Conservation (phyloP, 2,888 invertebrate genomes). For the Mythimna loreyi region DNA sequence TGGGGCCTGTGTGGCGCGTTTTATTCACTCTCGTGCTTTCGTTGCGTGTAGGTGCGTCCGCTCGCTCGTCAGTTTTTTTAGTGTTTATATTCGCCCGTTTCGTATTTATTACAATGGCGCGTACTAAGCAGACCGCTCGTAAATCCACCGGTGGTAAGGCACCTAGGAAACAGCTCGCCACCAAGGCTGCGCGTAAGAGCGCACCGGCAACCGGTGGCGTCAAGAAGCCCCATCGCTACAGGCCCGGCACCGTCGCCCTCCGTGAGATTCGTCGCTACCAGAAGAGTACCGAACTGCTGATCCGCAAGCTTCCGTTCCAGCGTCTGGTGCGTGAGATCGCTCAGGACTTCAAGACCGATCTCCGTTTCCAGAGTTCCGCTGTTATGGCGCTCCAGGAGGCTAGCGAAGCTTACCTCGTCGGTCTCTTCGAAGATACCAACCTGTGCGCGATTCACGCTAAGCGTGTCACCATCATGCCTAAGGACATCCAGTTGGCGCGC, state of each 20-base stretch:
- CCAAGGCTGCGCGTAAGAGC: constrained; percentile 95
- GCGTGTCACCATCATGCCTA: constrained; percentile 98
- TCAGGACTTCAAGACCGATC: constrained; percentile 97
- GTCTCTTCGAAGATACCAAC: constrained; percentile 99
- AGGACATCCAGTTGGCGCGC: constrained; percentile 98
- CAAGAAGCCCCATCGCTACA: constrained; percentile 95
- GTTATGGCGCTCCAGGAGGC: constrained; percentile 96
- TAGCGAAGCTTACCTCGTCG: constrained; percentile 97
- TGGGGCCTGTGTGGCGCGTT: no score
- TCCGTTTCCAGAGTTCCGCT: constrained; percentile 87
- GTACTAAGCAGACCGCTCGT: constrained; percentile 80
- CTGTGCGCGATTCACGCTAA: constrained; percentile 92
- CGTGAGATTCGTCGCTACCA: constrained; percentile 98
- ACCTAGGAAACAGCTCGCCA: constrained; percentile 96
- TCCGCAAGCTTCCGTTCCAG: no score
- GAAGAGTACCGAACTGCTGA: constrained; percentile 94
- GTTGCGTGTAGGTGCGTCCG: no score
- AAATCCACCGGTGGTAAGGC: constrained; percentile 98
- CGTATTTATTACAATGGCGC: no score
- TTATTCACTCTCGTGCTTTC: no score
- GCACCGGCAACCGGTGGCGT: constrained; percentile 96
- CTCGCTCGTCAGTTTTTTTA: no score
- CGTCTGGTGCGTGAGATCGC: constrained; percentile 95
- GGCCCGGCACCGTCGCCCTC: constrained; percentile 97
- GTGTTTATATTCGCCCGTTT: no score